Base-by-base conservation (phyloP, 2,113 vertebrate genomes). In the Chloropsis cyanopogon region DNA sequence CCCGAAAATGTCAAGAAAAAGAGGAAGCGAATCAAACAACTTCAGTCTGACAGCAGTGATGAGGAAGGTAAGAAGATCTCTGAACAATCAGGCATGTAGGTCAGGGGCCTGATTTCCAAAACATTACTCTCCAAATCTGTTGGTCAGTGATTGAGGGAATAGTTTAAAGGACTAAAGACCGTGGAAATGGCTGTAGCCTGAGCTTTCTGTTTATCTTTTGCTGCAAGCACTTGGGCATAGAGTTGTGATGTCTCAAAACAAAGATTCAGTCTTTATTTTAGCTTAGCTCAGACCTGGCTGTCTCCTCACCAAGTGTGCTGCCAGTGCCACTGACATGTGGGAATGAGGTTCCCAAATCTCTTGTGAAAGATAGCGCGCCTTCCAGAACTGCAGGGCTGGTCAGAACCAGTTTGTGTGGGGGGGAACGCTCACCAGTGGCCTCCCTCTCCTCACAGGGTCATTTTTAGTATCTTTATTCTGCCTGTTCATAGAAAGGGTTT, bases 21-120 rank as follows among this genome's bases (percentile, higher is more conserved):
- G 96, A 98, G 98, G 66, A 97, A 98, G 50, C 93, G 99, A 94
- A 99, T 99, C 93, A 99, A 98, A 89, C 98, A 97, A 60, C 99
- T 98, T 4, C 82, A 97, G 76, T 98, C 98, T 29, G 99, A 99
- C 94, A 99, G 99, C 98, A 99, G 99, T 17, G 99, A 99, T 11
- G 99, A 99, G 70, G 99, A 99, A 66, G 98, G 99, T 99, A 87
- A 95, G 71, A 31, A 39, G 47, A 52, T 12, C 6, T 14, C 14
- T 24, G 24, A 39, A 44, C 50, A 82, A 35, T 37, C 71, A n/a
- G 63, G 4, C 86, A 20, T 20, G 52, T 28, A 17, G 71, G 44
- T 41, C 57, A 75, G 64, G 66, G 64, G 41, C 22, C 76, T 72
- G 75, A 33, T 63, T 89, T 75, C 11, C 2, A 39, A 76, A 60